Evolutionary conservation across 2,113 vertebrate species (phyloP).

Genomic region (Eretmochelys imbricata): DNA sequence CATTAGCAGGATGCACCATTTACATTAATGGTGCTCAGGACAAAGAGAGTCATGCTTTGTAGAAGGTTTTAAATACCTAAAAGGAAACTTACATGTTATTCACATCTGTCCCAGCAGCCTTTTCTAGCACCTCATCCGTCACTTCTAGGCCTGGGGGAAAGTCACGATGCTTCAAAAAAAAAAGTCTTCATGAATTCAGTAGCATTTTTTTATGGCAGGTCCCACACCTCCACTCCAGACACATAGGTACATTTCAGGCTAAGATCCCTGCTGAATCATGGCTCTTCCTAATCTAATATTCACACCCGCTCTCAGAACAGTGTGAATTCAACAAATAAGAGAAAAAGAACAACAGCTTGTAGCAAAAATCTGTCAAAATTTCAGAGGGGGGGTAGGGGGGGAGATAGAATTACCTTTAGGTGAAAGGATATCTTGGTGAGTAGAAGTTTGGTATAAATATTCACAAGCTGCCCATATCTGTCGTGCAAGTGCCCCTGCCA

Average conservation of each 20-base stretch:
- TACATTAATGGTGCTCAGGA: neutral
- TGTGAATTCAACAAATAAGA: neutral
- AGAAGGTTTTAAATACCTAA: neutral
- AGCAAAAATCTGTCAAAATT: neutral
- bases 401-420: slow-evolving; percentile 79
- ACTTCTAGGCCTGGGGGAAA: slow-evolving; percentile 91
- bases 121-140: slow-evolving; percentile 92
- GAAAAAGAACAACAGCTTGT: neutral
- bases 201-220: neutral
- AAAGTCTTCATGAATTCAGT: neutral
- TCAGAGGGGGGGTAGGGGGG: too few species aligned
- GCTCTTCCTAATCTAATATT: neutral
- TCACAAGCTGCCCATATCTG: slow-evolving; percentile 91
- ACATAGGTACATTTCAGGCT: neutral
- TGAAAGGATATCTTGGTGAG: slow-evolving; percentile 95
- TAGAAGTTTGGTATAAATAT: slow-evolving; percentile 87
- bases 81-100: slow-evolving; percentile 92
- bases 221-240: neutral
- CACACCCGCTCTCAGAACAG: neutral
- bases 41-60: neutral
- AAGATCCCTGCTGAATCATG: neutral
- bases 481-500: slow-evolving; percentile 90
- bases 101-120: slow-evolving; percentile 90
- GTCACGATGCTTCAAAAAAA: slow-evolving; percentile 82
- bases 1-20: neutral